Base-by-base conservation (phyloP, 2,113 vertebrate genomes). In the Polypterus bichir region DNA sequence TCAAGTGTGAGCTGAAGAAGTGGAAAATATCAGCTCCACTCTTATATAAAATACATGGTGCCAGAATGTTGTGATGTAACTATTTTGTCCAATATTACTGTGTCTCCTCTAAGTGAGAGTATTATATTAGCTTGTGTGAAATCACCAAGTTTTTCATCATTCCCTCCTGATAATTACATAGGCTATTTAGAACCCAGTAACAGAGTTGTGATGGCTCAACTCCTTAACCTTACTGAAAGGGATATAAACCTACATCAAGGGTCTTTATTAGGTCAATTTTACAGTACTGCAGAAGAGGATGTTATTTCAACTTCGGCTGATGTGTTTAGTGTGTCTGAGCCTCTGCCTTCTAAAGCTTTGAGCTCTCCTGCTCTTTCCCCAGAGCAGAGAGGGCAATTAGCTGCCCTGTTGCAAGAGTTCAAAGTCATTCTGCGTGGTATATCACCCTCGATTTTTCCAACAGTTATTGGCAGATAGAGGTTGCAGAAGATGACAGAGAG, bases 381-480 rank as follows among this genome's bases (percentile, higher is more conserved):
- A 27, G 27, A 27, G 27, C 27, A 27, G 27, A 27, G 27, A 27
- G 27, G 27, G 2, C 27, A 27, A 27, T 27, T 27, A 9, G 49
- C 6, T 7, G 49, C 49, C 2, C 9, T 51, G 9, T 47, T 54
- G 61, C 48, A 9, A 11, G 8, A 5, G 47, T 51, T 44, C 9
- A 1, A 44, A 44, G 46, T 7, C 49, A 62, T 44, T 46, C 65
- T 8, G 44, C 5, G 2, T 62, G 57, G 60, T 72, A 65, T 51
- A 67, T 60, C 47, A 65, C 60, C 1, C 7, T 69, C 0, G 63
- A 66, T 11, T 61, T 69, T 45, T 69, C 62, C 3, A 53, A 57
- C 3, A 52, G 62, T 7, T 72, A 72, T 44, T 69, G 70, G 68
- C 62, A 68, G 49, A 61, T 71, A 8, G 64, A 71, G 7, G 51